A percentile compares a stretch with the other conserved stretches of the same genome.
These are phyloP conservation scores for Petrophora chlorosata DNA, from an alignment of 2,888 invertebrate genomes.

Conservation along the genomic window DNA sequence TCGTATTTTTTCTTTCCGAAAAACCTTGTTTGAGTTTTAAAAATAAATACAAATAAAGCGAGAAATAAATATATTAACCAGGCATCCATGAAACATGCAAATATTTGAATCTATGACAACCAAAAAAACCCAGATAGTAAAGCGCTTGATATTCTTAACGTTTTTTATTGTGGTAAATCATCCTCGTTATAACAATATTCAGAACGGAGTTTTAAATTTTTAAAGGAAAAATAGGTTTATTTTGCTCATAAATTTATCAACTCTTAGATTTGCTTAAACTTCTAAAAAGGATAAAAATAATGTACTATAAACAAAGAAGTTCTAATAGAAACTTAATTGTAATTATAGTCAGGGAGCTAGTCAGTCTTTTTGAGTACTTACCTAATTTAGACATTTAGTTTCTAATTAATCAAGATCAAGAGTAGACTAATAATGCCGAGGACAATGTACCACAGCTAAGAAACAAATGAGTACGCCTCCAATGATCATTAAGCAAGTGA, in stretches of 20 bases:
- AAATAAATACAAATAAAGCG: too few relatives aligned
- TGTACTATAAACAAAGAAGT: too few relatives aligned
- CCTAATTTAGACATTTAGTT: too few relatives aligned
- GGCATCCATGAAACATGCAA: constrained; percentile 17
- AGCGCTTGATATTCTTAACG: constrained; percentile 19
- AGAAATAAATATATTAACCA: too few relatives aligned
- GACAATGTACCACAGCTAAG: constrained; percentile 41
- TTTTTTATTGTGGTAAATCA: constrained; percentile 30
- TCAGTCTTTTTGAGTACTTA: too few relatives aligned
- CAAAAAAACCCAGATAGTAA: constrained; percentile 13
- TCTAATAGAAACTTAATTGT: too few relatives aligned
- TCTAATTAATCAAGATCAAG: too few relatives aligned
- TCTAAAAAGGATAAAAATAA: too few relatives aligned
- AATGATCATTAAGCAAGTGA: constrained; percentile 16
- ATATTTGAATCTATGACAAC: constrained; percentile 1
- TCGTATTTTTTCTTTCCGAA: too few relatives aligned
- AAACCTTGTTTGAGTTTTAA: too few relatives aligned
- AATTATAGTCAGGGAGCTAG: background rate
- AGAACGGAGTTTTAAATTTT: background rate
- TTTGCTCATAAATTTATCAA: background rate
- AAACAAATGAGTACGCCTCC: constrained; percentile 18
- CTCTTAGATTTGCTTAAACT: too few relatives aligned
- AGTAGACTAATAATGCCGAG: constrained; percentile 21
- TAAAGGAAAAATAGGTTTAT: background rate
- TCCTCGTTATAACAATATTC: constrained; percentile 14